Percentiles rank a stretch among this genome's conserved stretches.
phyloP scores from a whole-genome alignment of 2,888 invertebrate genomes.

The Dryococelus australis region DNA sequence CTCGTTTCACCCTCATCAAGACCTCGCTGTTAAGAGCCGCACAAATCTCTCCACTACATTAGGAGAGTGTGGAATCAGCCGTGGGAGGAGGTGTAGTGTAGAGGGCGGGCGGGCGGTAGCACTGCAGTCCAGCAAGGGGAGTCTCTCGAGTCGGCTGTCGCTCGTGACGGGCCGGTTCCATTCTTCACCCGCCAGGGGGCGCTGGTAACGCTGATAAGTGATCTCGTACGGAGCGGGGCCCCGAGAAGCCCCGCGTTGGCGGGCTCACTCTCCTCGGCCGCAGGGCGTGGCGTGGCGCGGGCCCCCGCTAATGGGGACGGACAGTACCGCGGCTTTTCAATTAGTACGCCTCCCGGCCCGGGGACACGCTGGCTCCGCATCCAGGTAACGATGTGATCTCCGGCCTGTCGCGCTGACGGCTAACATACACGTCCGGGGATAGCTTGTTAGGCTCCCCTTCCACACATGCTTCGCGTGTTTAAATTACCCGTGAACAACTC shows the following conservation, averaged over 20 bases:
- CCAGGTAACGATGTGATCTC: no score
- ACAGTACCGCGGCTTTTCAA: slow-evolving; percentile 1
- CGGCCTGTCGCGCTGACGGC: no score
- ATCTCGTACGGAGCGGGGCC: background rate
- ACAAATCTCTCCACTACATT: no score
- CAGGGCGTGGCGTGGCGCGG: background rate
- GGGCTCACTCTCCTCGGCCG: background rate
- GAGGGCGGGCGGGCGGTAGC: background rate
- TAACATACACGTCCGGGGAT: no score
- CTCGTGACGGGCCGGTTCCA: background rate
- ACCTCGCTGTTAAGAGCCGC: no score
- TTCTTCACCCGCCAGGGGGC: slow-evolving; percentile 1
- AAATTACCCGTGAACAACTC: no score
- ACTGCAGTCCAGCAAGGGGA: no score
- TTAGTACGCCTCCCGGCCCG: background rate
- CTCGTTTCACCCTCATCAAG: no score
- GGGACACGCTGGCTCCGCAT: background rate
- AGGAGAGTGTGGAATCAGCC: no score
- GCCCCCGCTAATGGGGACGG: background rate
- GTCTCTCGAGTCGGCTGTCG: background rate
- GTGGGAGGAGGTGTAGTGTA: background rate
- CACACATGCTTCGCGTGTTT: no score
- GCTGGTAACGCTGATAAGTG: slow-evolving; percentile 9
- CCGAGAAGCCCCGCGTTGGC: no score
- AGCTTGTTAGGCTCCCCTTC: no score